Base-by-base conservation (phyloP, 2,113 vertebrate species). In the Microcebus lehilahytsara region DNA sequence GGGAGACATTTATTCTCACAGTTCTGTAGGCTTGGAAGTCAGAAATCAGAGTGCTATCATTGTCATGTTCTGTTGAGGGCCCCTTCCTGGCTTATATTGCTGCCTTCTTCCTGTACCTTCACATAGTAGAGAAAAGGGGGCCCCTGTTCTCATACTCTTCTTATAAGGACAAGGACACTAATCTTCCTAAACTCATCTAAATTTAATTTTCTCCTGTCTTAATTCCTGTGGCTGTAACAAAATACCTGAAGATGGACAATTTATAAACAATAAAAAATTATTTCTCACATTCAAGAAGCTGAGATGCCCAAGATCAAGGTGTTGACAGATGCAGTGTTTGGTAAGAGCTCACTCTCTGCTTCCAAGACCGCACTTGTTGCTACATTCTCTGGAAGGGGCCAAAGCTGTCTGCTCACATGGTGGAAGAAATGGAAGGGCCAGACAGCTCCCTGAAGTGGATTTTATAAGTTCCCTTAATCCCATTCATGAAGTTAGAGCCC, bases 51-150 rank as follows among this genome's bases (percentile, higher is more conserved):
- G 13, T n/a, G 6, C 51, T 11, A 11, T 2, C 11, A 0, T 22
- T 13, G 5, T 4, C 0, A 6, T n/a, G 56, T 2, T 46, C 12
- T 64, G 53, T 6, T 72, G 53, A 27, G 3, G 19, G 9, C 9
- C 20, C 27, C 56, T 67, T 72, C 22, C 20, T 30, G 46, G 6
- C 16, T 83, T 53, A 12, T 32, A 27, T 22, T 30, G 69, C 13
- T 60, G 23, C 30, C 42, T 66, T 71, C 51, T 51, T 17, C 12
- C 22, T n/a, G 25, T 4, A 51, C 80, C 16, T 2, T 85, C 51
- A 23, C 40, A 60, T 14, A 11, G 16, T 2, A 12, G 20, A 42
- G 19, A 37, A 42, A 66, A 4, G 27, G 34, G 3, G 27, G 3
- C 42, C 2, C 42, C n/a, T 85, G 9, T 51, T 67, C 16, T 60